Evolutionary conservation across 30 jellyfish, hydroid and myxozoan species (phyloP), one percentile per base, ranked within the genome.

Genomic region (Cassiopea xamachana): DNA sequence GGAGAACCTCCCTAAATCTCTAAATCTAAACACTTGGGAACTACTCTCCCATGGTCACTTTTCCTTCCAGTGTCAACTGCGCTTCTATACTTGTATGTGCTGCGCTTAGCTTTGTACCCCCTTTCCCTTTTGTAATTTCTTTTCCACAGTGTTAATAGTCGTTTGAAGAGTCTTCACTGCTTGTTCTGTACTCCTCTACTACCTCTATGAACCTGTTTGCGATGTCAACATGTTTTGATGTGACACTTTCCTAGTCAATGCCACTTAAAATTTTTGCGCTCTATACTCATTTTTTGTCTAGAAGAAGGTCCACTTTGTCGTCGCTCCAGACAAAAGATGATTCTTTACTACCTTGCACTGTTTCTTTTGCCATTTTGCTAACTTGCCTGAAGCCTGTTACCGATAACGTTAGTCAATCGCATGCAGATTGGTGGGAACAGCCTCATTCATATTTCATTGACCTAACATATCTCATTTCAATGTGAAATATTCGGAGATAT

Each of bases 1-100:
- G 91, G 84, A 4, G 86, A 83, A 69, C 90, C 90, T 8, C 90
- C 90, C 90, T 84, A 81, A 55, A 61, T 58, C 44, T 61, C 82
- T 46, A 5, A 5, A 7, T 79, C 46, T 8, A 79, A 79, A 19
- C 6, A 5, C 8, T 15, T 12, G 45, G 14, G 45, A 19, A 79
- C 88, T 27, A 79, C 88, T 58, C 85, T 27, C 18, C 91, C 85
- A 15, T 82, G 91, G 39, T 87, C 85, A 67, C 91, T 82, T 27
- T 27, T 27, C 39, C 39, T 27, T 27, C 39, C 39, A 27, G 39
- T 27, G 39, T 27, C 39, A 27, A 27, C 39, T 27, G 39, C 39
- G 16, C 78, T n/a, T 78, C 78, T 77, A 17, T 39, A 14, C 48
- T 13, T 77, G 77, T 77, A 14, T 49, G 45, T 77, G 50, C 50